Conservation (phyloP, 1,140 invertebrate species). For the Archivesica marissinica region DNA sequence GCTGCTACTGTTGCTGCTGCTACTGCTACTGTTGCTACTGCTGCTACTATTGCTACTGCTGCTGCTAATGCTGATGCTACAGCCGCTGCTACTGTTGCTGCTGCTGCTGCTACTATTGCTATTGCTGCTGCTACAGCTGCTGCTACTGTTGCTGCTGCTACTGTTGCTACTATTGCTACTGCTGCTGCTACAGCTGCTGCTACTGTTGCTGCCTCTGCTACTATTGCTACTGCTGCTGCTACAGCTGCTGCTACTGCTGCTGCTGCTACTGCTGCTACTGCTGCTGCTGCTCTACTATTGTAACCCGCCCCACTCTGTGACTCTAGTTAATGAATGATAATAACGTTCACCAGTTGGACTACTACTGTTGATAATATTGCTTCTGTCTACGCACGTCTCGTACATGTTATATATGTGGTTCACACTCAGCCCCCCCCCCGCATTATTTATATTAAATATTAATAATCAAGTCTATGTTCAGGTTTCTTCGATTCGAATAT, state of each 20-base stretch:
- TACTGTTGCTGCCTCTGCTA: slow-evolving; percentile 30
- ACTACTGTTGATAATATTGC: no score
- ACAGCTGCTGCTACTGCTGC: slow-evolving; percentile 34
- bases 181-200: slow-evolving; percentile 34
- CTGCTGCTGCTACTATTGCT: no score
- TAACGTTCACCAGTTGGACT: no score
- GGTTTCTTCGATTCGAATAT: no score
- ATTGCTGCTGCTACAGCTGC: slow-evolving; percentile 19
- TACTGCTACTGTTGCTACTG: slow-evolving; percentile 2
- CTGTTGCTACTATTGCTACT: slow-evolving; percentile 27
- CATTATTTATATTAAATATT: no score
- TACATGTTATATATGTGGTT: no score
- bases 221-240: slow-evolving; percentile 27
- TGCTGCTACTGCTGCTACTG: slow-evolving; percentile 49
- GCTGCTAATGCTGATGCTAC: neutral
- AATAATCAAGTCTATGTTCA: no score
- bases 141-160: slow-evolving; percentile 40
- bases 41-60: slow-evolving; percentile 4
- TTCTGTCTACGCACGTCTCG: no score
- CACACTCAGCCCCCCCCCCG: no score
- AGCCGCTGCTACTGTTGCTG: slow-evolving; percentile 27
- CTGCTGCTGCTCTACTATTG: no score
- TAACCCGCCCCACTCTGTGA: no score
- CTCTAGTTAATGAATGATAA: no score
- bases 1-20: slow-evolving; percentile 15